Conservation (phyloP, 2,113 vertebrate species). For the Perognathus longimembris region DNA sequence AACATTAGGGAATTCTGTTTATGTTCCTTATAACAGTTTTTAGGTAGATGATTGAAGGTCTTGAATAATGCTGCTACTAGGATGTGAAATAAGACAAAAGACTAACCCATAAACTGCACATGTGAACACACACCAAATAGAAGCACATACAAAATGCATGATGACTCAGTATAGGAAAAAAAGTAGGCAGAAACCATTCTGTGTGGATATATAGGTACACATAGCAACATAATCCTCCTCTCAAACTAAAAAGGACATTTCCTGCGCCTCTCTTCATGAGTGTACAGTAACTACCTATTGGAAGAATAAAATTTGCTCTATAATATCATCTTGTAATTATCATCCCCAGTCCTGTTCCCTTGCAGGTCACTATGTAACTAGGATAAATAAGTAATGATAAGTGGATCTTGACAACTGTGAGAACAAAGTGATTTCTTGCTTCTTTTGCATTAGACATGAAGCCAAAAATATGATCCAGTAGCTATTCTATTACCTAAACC, state of each 20-base stretch:
- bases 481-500: background rate
- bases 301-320: background rate
- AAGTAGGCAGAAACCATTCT: background rate
- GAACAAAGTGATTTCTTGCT: background rate
- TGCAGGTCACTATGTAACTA: background rate
- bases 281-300: background rate
- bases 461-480: background rate
- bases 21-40: background rate
- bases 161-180: background rate
- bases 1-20: background rate
- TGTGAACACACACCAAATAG: background rate
- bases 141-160: too few species aligned
- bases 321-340: background rate
- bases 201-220: fast-evolving
- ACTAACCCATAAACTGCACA: background rate
- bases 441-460: background rate
- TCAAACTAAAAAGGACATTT: background rate
- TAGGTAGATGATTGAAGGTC: background rate
- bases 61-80: background rate
- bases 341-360: background rate
- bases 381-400: background rate
- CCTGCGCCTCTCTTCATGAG: background rate
- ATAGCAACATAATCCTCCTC: background rate
- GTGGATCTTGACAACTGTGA: background rate
- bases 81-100: background rate